Evolutionary conservation across 2,113 vertebrate species (phyloP), one percentile per base, ranked within the genome.

Genomic region (Cinclus cinclus): DNA sequence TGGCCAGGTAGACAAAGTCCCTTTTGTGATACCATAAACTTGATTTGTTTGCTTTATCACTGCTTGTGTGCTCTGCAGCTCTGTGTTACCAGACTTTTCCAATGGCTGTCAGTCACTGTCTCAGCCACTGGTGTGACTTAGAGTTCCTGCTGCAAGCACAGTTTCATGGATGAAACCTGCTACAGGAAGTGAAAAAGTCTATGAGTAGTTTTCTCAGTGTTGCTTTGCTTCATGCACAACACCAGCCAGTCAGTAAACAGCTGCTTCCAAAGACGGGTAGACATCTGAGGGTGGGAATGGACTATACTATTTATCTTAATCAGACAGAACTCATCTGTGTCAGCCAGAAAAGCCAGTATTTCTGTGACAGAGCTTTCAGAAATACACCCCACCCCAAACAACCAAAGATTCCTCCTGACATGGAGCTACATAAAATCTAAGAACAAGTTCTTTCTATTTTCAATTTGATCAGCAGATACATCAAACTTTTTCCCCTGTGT

Each of bases 21-120:
- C 20, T 87, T 94, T 86, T 90, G 84, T 80, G 67, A 94, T 28
- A 65, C 27, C 22, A 30, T 35, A 91, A 65, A 70, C 50, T 88
- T 83, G 53, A 82, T 95, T 94, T 81, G 46, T 83, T 91, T 84
- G 15, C 44, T 69, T 92, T 94, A 64, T 91, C 65, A 56, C 28
- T 79, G 81, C 67, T 31, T 20, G 41, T 16, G 39, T 3, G 7
- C 63, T 87, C 76, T 74, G 65, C 69, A 82, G 5, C n/a, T 53
- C 20, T 35, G 79, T 73, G 39, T 75, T 89, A 92, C 53, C 64
- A 84, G 56, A 46, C 37, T 87, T 73, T 82, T 63, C 69, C 81
- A 78, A 25, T 13, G 53, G 46, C 78, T 81, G 33, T 55, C 52
- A 30, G 33, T 55, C 52, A 30, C 14, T 15, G 47, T 59, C 79